Evolutionary conservation across 2,888 invertebrate species (phyloP).

Genomic region (Thera obeliscata): DNA sequence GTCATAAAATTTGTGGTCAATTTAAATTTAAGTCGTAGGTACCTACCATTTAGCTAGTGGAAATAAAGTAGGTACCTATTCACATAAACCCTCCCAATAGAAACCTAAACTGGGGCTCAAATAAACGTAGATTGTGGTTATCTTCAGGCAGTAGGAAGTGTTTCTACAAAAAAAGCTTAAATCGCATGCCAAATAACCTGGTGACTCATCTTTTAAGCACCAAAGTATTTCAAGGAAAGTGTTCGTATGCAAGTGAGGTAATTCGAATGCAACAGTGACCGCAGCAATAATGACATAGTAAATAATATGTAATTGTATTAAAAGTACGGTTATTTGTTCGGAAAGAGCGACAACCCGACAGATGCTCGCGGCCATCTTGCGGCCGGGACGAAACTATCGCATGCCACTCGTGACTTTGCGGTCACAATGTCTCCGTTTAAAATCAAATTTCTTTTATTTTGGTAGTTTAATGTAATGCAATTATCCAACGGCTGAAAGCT

Average conservation of each 20-base stretch:
- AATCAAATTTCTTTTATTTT: slow-evolving; percentile 69
- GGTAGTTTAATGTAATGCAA: slow-evolving; percentile 63
- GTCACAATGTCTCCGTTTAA: slow-evolving; percentile 77
- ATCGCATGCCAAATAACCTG: background rate
- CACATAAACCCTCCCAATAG: too few species aligned
- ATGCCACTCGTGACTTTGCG: slow-evolving; percentile 75
- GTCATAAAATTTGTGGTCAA: slow-evolving; percentile 32
- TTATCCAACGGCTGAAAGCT: slow-evolving; percentile 63
- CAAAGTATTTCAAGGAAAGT: slow-evolving; percentile 54
- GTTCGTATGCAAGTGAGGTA: slow-evolving; percentile 55
- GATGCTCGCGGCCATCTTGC: slow-evolving; percentile 81
- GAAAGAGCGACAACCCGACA: slow-evolving; percentile 81
- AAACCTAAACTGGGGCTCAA: too few species aligned
- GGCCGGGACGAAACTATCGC: slow-evolving; percentile 65
- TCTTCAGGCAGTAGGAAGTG: background rate
- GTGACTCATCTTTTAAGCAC: slow-evolving; percentile 1
- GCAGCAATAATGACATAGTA: slow-evolving; percentile 70
- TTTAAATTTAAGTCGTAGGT: slow-evolving; percentile 18
- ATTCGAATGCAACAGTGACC: slow-evolving; percentile 54
- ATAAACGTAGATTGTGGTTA: too few species aligned
- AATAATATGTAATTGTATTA: slow-evolving; percentile 68
- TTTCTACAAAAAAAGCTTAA: background rate
- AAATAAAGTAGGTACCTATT: background rate
- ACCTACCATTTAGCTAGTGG: background rate
- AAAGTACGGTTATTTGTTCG: slow-evolving; percentile 72